Percentiles rank a stretch among this genome's conserved stretches.
Evolutionary conservation across 2,888 invertebrate genomes (phyloP).

Genomic region (Erynnis tages): DNA sequence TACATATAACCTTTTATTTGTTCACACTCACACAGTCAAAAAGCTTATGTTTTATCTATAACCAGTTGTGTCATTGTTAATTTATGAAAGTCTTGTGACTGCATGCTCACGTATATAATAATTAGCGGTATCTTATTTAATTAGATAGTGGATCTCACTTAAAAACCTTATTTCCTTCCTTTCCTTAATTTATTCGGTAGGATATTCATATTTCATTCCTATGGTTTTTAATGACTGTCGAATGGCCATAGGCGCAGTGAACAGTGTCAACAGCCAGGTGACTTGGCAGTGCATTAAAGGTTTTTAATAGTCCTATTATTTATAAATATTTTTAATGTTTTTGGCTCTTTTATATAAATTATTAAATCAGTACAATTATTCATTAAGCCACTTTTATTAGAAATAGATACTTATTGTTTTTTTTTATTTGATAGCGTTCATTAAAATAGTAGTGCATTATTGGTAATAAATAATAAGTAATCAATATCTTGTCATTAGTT

Average conservation of each 20-base stretch:
- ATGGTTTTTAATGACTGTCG: no score
- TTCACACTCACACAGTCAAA: no score
- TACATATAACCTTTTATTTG: no score
- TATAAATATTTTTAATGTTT: neutral
- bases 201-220: no score
- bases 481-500: neutral
- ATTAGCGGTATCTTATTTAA: neutral
- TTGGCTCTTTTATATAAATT: neutral
- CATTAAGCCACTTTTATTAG: neutral
- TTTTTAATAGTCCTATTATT: no score
- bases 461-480: neutral
- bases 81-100: neutral
- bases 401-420: neutral
- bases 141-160: conserved; percentile 1
- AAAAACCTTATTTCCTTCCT: neutral
- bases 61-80: neutral
- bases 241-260: no score
- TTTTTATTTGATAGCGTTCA: neutral
- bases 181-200: no score
- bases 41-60: no score
- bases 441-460: neutral
- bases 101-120: neutral
- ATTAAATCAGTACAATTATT: neutral
- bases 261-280: no score
- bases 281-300: no score